A percentile compares a stretch with the other conserved stretches of the same genome.
phyloP scores from a whole-genome alignment of 2,888 invertebrate species.

The Zygothrica quintamaculata region DNA sequence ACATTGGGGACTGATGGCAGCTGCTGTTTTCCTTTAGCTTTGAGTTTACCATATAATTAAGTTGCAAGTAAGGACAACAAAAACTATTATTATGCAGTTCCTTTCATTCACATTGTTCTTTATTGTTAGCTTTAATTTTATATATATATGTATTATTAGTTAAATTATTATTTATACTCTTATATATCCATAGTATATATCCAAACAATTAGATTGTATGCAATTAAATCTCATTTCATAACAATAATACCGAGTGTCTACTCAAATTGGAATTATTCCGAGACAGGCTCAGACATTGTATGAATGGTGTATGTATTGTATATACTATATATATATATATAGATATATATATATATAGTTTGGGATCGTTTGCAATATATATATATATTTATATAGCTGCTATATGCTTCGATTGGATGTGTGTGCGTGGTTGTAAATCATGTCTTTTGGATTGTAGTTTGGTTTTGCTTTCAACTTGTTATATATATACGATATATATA shows the following conservation, averaged over 20 bases:
- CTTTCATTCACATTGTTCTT: conserved; percentile 65
- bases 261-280: conserved; percentile 1
- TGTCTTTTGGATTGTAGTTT: conserved; percentile 70
- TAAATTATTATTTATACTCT: conserved; percentile 42
- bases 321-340: conserved; percentile 33
- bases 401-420: conserved; percentile 59
- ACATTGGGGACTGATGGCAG: no score
- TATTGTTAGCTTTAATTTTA: conserved; percentile 73
- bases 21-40: no score
- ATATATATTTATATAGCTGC: conserved; percentile 24
- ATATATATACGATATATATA: conserved; percentile 8
- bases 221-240: conserved; percentile 64
- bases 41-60: no score
- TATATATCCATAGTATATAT: conserved; percentile 68
- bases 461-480: conserved; percentile 29
- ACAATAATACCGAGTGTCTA: conserved; percentile 47
- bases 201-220: conserved; percentile 78
- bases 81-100: not conserved
- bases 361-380: conserved; percentile 25
- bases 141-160: conserved; percentile 57
- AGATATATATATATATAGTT: conserved; percentile 37
- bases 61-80: not conserved
- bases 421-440: conserved; percentile 75
- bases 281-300: no score
- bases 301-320: conserved; percentile 1